phyloP scores from a whole-genome alignment of 2,113 vertebrate species.

The Scomber colias region DNA sequence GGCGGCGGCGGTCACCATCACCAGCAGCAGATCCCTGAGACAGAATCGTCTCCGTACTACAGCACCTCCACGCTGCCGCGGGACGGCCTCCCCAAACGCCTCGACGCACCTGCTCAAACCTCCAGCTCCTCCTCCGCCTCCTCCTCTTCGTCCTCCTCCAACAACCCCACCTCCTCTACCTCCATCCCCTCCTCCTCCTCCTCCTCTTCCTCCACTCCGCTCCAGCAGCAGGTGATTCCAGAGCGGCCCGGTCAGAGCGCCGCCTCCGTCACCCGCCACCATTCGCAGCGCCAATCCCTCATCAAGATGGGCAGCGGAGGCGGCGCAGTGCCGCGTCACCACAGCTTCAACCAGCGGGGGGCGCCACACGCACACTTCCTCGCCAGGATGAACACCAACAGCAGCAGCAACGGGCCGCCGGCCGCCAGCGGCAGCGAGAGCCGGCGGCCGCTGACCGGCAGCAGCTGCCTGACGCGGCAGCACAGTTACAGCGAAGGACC shows the following conservation, averaged over 20 bases:
- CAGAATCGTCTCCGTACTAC: slow-evolving; percentile 63
- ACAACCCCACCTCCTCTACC: slow-evolving; percentile 59
- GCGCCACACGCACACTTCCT: slow-evolving; percentile 59
- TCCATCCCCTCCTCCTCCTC: slow-evolving; percentile 51
- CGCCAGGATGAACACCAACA: slow-evolving; percentile 75
- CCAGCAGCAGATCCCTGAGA: slow-evolving; percentile 69
- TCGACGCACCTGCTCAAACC: slow-evolving; percentile 37
- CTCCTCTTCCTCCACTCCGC: slow-evolving; percentile 40
- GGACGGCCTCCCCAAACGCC: slow-evolving; percentile 68
- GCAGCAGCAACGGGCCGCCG: slow-evolving; percentile 61
- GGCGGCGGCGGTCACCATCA: slow-evolving; percentile 17
- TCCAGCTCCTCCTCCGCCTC: slow-evolving; percentile 50
- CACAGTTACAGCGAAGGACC: slow-evolving; percentile 86
- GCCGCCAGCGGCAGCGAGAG: neutral
- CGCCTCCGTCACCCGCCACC: slow-evolving; percentile 43
- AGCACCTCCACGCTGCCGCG: slow-evolving; percentile 79
- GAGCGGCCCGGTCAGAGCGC: slow-evolving; percentile 49
- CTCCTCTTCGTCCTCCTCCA: slow-evolving; percentile 49
- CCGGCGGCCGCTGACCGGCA: slow-evolving; percentile 26
- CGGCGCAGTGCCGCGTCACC: slow-evolving; percentile 74
- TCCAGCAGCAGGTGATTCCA: slow-evolving; percentile 63
- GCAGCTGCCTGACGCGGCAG: slow-evolving; percentile 81
- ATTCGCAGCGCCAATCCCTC: slow-evolving; percentile 80
- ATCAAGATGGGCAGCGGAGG: slow-evolving; percentile 78
- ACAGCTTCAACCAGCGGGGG: slow-evolving; percentile 80